Evolutionary conservation across 2,888 invertebrate species (phyloP).

Genomic region (Brachycybe producta): DNA sequence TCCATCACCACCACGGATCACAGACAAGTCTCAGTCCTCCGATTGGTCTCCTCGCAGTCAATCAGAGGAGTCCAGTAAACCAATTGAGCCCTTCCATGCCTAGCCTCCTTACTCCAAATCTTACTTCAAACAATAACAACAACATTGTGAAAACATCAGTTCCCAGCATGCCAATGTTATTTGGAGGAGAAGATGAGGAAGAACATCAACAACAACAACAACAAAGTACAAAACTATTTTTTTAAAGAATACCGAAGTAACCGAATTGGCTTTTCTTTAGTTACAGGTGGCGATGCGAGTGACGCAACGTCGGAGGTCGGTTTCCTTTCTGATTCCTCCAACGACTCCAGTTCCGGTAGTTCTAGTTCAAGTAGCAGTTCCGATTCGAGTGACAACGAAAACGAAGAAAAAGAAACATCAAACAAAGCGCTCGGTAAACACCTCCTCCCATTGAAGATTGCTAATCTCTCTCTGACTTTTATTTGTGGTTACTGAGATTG

Average conservation of each 20-base stretch:
- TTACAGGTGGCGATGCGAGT: background rate
- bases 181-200: background rate
- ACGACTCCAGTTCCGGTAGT: constrained; percentile 28
- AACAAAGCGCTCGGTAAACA: background rate
- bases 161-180: constrained; percentile 13
- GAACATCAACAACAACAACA: background rate
- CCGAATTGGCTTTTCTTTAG: background rate
- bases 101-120: constrained; percentile 15
- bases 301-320: constrained; percentile 15
- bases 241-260: background rate
- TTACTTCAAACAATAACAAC: constrained; percentile 1
- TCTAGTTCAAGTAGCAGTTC: constrained; percentile 27
- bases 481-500: no score
- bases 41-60: constrained; percentile 1
- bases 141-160: background rate
- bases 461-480: no score
- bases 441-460: no score
- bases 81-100: constrained; percentile 21
- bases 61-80: constrained; percentile 20
- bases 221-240: background rate
- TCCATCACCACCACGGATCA: constrained; percentile 40
- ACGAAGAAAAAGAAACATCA: constrained; percentile 18
- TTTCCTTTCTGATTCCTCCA: constrained; percentile 34
- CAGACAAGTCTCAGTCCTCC: constrained; percentile 20
- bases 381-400: constrained; percentile 37